Base-by-base conservation (phyloP, 2,113 vertebrate species). In the Etheostoma cragini region DNA sequence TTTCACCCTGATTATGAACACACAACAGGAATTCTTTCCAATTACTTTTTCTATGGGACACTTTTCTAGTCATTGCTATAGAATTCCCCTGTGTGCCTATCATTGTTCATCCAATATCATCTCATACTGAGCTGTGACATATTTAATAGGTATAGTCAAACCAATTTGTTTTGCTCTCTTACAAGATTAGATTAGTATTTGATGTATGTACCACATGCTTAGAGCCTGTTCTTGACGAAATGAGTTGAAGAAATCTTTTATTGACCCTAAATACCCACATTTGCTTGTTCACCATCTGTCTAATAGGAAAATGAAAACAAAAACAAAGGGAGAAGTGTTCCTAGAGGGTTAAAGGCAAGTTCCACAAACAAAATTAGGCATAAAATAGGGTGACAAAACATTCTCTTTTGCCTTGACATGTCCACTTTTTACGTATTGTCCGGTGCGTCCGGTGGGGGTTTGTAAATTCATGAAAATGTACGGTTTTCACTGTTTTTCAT, bases 111-210 rank as follows among this genome's bases (percentile, higher is more conserved):
- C 46, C 42, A 72, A 81, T 81, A 78, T 76, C 24, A 60, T 76
- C 83, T 81, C 67, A 71, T 24, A 76, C 78, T 78, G 80, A 76
- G 78, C 74, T 83, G 46, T 77, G 81, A 70, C 76, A 81, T 78
- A 50, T 89, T 87, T 88, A 84, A 88, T 88, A 62, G 80, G 17
- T 65, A 54, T 63, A 76, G 70, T 87, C 72, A 83, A 88, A 77
- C 15, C 53, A 54, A 8, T 76, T 81, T 72, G 75, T 72, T 85
- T 87, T 77, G 70, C 84, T 83, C 57, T 58, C 71, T 71, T 77
- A 47, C 52, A 6, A 54, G 68, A 88, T 87, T 62, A 12, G 38
- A 86, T 89, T 84, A 80, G 70, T 73, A 76, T 87, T 82, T 84
- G 72, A 84, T 84, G 81, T 64, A 71, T 84, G 83, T 64, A 71